A percentile compares a stretch with the other conserved stretches of the same genome.
phyloP scores from a whole-genome alignment of 2,113 vertebrate genomes.

The Furnarius figulus region DNA sequence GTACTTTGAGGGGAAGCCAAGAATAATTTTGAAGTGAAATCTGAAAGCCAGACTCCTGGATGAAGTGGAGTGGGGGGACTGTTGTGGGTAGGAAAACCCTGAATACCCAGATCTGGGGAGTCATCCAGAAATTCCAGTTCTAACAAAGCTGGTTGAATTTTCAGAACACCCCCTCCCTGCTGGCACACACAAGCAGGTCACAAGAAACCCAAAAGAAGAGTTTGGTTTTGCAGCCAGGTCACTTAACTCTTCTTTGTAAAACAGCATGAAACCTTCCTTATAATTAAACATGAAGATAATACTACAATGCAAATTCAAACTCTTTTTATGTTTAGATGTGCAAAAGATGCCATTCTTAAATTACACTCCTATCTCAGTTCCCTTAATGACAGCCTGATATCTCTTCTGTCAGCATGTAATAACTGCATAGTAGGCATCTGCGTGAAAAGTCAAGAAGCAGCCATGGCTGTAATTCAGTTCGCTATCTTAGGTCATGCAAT shows the following conservation, averaged over 20 bases:
- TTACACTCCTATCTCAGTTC: not conserved
- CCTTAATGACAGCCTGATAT: not conserved
- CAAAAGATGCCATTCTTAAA: not conserved
- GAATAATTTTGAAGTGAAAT: not conserved
- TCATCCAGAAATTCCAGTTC: conserved; percentile 33
- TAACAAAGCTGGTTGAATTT: not conserved
- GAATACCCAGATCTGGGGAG: not conserved
- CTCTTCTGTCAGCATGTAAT: not conserved
- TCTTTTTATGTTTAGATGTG: not conserved
- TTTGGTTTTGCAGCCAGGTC: not conserved
- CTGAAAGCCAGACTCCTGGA: not conserved
- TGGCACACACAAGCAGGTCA: not conserved
- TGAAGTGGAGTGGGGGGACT: not conserved
- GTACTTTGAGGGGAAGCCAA: not conserved
- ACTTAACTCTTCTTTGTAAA: not conserved
- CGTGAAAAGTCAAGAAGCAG: not conserved
- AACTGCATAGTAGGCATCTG: not conserved
- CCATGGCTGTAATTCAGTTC: not conserved
- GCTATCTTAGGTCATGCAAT: not conserved
- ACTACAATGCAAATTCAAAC: not conserved
- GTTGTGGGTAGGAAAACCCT: not conserved
- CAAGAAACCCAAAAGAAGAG: not conserved
- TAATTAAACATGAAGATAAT: not conserved
- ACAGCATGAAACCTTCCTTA: not conserved
- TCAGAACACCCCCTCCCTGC: not conserved